phyloP scores from a whole-genome alignment of 1,140 invertebrate species.

The Orchestia grillus region DNA sequence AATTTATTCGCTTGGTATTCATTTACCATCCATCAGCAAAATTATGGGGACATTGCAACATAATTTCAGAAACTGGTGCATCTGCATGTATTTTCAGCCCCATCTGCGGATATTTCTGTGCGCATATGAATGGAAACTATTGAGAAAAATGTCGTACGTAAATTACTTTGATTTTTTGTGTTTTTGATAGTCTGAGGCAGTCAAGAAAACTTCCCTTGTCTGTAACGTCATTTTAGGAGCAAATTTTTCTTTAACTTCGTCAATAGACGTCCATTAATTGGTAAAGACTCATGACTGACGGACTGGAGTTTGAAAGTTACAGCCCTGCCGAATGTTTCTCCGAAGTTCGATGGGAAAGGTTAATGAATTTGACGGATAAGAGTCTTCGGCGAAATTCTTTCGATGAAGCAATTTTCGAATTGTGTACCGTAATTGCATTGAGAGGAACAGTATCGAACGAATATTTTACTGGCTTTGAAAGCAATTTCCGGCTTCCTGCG shows the following conservation, averaged over 20 bases:
- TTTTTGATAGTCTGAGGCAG: neutral
- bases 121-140: too few relatives aligned
- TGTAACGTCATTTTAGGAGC: neutral
- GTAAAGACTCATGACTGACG: conserved; percentile 23
- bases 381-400: neutral
- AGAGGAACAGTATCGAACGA: neutral
- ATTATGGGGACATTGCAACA: neutral
- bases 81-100: neutral
- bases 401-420: neutral
- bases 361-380: conserved; percentile 23
- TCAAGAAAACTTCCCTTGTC: neutral
- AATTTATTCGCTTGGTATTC: too few relatives aligned
- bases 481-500: too few relatives aligned
- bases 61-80: neutral
- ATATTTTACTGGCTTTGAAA: neutral
- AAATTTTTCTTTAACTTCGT: conserved; percentile 3
- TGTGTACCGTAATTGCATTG: neutral
- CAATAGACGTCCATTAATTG: conserved; percentile 37
- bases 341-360: neutral
- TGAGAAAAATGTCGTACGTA: neutral
- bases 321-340: conserved; percentile 21
- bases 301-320: conserved; percentile 29
- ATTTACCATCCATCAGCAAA: neutral
- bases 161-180: neutral
- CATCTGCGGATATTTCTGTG: neutral